A percentile compares a stretch with the other conserved stretches of the same genome.
Conservation (phyloP, 2,888 invertebrate species). For the Pardosa pseudoannulata region DNA sequence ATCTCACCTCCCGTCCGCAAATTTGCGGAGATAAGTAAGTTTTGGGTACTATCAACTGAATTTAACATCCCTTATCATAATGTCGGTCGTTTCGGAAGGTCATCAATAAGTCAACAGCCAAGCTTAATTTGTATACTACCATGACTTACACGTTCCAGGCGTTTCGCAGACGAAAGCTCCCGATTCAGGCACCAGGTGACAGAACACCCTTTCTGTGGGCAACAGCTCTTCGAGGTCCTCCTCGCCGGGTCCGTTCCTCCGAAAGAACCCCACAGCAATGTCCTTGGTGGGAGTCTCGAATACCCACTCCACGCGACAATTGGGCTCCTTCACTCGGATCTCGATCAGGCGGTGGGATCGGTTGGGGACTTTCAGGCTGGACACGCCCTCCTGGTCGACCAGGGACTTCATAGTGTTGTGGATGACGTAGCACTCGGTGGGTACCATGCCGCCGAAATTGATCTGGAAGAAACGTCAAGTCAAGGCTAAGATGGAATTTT, state of each 20-base stretch:
- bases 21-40: too few relatives aligned
- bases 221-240: slow-evolving; percentile 80
- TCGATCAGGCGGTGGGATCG: slow-evolving; percentile 19
- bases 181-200: slow-evolving; percentile 87
- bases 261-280: slow-evolving; percentile 37
- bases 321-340: slow-evolving; percentile 19
- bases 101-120: too few relatives aligned
- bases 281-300: slow-evolving; percentile 57
- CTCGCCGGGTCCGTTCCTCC: not conserved
- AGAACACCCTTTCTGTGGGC: slow-evolving; percentile 84
- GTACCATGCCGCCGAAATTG: slow-evolving; percentile 44
- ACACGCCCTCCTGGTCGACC: slow-evolving; percentile 39
- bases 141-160: slow-evolving; percentile 89
- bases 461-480: slow-evolving; percentile 19
- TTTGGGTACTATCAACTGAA: too few relatives aligned
- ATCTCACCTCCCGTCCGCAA: too few relatives aligned
- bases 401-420: slow-evolving; percentile 17
- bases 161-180: slow-evolving; percentile 87
- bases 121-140: too few relatives aligned
- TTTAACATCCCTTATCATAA: too few relatives aligned
- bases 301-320: slow-evolving; percentile 33
- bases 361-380: slow-evolving; percentile 18
- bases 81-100: too few relatives aligned
- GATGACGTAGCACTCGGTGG: slow-evolving; percentile 24
- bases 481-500: too few relatives aligned